Evolutionary conservation across 2,797 vertebrate genomes (phyloP).

Genomic region (Champsocephalus esox): DNA sequence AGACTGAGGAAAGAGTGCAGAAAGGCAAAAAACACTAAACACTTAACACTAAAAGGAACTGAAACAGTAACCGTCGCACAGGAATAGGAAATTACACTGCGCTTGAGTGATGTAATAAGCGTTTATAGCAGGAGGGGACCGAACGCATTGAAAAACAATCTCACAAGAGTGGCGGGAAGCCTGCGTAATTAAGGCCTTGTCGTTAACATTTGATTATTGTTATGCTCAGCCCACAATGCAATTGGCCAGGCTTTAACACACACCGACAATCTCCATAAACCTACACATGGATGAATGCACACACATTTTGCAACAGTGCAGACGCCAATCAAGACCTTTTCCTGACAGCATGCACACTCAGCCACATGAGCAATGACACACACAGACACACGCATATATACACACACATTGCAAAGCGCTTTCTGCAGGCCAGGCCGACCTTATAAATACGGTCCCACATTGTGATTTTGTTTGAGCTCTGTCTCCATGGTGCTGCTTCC

Average conservation of each 20-base stretch:
- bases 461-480: conserved; percentile 88
- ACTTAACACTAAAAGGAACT: conserved; percentile 31
- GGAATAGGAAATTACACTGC: conserved; percentile 35
- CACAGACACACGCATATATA: conserved; percentile 19
- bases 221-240: conserved; percentile 60
- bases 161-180: conserved; percentile 32
- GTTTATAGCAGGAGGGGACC: conserved; percentile 22
- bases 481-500: conserved; percentile 89
- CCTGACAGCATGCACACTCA: conserved; percentile 48
- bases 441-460: conserved; percentile 89
- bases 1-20: neutral
- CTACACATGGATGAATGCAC: conserved; percentile 56
- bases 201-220: conserved; percentile 77
- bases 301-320: conserved; percentile 52
- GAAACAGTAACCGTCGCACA: conserved; percentile 12
- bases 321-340: conserved; percentile 56
- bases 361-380: conserved; percentile 41
- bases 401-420: conserved; percentile 46
- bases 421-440: conserved; percentile 70
- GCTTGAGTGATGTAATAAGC: conserved; percentile 21
- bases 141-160: conserved; percentile 34
- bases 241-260: conserved; percentile 33
- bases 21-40: neutral
- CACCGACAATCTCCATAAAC: conserved; percentile 51
- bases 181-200: conserved; percentile 51